These are phyloP conservation scores for Drosophila anceps DNA, from an alignment of 2,888 invertebrate species.

Conservation along the genomic window DNA sequence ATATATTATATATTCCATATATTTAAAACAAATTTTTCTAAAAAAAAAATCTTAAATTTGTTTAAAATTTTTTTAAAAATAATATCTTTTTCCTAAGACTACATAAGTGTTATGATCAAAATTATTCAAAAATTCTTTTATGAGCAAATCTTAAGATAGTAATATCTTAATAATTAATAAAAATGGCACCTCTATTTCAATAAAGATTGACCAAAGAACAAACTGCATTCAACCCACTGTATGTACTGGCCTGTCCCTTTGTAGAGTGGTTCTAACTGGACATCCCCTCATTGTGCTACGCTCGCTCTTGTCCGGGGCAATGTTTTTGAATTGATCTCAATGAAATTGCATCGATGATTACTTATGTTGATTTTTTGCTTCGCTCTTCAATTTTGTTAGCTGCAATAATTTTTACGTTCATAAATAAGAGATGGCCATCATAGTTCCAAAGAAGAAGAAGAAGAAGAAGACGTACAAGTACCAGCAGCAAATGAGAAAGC, in stretches of 20 bases:
- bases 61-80: too few species aligned
- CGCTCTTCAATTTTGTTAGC: conserved; percentile 50
- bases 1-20: too few species aligned
- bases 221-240: conserved; percentile 46
- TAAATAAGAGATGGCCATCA: conserved; percentile 63
- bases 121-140: too few species aligned
- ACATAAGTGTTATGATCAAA: too few species aligned
- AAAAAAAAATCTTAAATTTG: too few species aligned
- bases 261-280: conserved; percentile 37
- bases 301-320: conserved; percentile 53
- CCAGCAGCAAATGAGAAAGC: conserved; percentile 26
- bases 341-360: conserved; percentile 80
- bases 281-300: conserved; percentile 5
- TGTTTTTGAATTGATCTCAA: conserved; percentile 81
- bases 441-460: conserved; percentile 30
- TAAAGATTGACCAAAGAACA: not conserved
- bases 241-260: not conserved
- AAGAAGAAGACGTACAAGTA: not conserved
- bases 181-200: too few species aligned
- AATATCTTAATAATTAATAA: too few species aligned
- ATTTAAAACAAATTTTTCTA: too few species aligned
- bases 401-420: conserved; percentile 63
- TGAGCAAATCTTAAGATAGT: too few species aligned
- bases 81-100: too few species aligned
- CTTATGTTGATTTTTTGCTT: conserved; percentile 76